These are phyloP conservation scores for Amblyteles armatorius DNA, from an alignment of 2,888 invertebrate species.

Conservation along the genomic window DNA sequence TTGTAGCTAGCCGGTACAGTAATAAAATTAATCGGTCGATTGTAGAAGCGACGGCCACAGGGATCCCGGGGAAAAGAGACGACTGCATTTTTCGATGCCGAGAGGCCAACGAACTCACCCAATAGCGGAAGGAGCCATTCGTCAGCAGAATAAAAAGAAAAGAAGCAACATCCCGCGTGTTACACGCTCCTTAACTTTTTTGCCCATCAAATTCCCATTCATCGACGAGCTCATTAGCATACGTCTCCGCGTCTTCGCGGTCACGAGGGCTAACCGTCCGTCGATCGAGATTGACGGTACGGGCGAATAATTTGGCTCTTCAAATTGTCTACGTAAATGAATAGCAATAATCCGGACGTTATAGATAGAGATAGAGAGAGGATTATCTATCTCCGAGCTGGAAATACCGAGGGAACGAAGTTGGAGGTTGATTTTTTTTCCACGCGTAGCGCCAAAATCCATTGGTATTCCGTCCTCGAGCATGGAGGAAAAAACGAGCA, in stretches of 20 bases:
- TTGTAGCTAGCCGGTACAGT: neutral
- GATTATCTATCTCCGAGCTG: conserved; percentile 21
- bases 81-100: conserved; percentile 5
- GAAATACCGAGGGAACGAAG: neutral
- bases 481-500: conserved; percentile 45
- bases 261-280: conserved; percentile 8
- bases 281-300: conserved; percentile 20
- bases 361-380: neutral
- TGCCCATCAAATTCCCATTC: conserved; percentile 2
- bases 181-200: neutral
- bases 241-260: neutral
- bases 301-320: conserved; percentile 35
- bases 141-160: neutral
- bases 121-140: neutral
- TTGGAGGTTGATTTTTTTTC: conserved; percentile 36
- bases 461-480: conserved; percentile 42
- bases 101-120: neutral
- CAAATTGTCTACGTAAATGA: conserved; percentile 29
- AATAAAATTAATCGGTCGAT: neutral
- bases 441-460: conserved; percentile 25
- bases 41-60: neutral
- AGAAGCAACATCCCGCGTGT: neutral
- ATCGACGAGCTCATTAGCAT: conserved; percentile 15
- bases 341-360: conserved; percentile 27
- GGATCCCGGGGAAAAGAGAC: neutral